Evolutionary conservation across 2,888 invertebrate genomes (phyloP).

Genomic region (Mesorhabditis sp.): DNA sequence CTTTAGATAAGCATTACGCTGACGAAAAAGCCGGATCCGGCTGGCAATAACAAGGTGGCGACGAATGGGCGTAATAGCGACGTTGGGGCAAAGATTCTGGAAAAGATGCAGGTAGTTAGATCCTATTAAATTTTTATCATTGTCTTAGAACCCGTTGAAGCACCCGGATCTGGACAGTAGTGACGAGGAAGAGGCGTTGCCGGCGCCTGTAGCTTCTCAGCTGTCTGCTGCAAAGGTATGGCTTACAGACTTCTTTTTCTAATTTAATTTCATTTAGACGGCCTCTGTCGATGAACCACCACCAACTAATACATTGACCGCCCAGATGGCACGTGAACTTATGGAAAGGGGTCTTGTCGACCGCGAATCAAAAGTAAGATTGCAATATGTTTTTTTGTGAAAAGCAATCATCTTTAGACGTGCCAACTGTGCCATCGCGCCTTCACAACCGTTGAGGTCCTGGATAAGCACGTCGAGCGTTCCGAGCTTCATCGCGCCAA

Average conservation of each 20-base stretch:
- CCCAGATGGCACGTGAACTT: slow-evolving; percentile 20
- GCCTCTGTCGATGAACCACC: neutral
- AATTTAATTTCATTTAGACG: neutral
- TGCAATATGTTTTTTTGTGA: neutral
- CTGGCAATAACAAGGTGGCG: neutral
- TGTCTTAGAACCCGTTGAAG: neutral
- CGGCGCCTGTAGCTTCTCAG: neutral
- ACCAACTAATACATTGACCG: slow-evolving; percentile 5
- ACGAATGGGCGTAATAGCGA: too few species aligned
- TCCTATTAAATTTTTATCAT: neutral
- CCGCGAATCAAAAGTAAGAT: slow-evolving; percentile 27
- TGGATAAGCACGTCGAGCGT: slow-evolving; percentile 81
- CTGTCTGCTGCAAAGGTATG: too few species aligned
- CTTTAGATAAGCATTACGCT: slow-evolving; percentile 11
- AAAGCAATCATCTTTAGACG: slow-evolving; percentile 15
- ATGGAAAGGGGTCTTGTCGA: slow-evolving; percentile 55
- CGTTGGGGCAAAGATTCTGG: neutral
- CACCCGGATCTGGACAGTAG: slow-evolving; percentile 1
- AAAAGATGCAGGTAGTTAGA: neutral
- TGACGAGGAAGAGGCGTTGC: neutral
- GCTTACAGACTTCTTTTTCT: too few species aligned
- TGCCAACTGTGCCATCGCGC: slow-evolving; percentile 91
- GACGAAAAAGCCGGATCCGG: slow-evolving; percentile 25
- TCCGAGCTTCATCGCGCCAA: slow-evolving; percentile 81
- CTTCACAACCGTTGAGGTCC: slow-evolving; percentile 81